phyloP scores from a whole-genome alignment of 2,888 invertebrate genomes.

The Oscheius onirici region DNA sequence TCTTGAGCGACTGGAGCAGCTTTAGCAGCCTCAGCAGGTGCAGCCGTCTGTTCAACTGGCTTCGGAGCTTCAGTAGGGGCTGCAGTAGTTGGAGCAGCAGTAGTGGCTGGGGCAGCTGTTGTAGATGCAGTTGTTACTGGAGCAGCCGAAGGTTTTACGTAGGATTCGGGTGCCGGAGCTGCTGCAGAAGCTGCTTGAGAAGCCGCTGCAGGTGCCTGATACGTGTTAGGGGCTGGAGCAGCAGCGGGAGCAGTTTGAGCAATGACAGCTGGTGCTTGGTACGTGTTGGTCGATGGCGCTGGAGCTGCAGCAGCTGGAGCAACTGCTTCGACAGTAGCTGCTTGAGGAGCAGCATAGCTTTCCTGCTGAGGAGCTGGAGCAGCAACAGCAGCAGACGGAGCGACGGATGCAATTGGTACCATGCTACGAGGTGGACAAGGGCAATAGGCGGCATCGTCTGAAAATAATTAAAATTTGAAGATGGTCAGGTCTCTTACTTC shows the following conservation, averaged over 20 bases:
- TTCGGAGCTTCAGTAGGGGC: neutral
- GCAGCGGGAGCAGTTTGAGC: constrained; percentile 15
- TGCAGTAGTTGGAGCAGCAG: neutral
- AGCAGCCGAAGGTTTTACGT: neutral
- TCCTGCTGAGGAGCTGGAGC: neutral
- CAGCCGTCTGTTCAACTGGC: neutral
- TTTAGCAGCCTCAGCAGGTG: neutral
- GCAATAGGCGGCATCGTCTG: neutral
- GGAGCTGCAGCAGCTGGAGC: neutral
- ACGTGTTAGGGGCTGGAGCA: constrained; percentile 24
- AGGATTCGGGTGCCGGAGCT: neutral
- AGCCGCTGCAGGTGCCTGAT: too few species aligned
- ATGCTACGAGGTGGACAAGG: constrained; percentile 4
- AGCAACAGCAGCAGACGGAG: neutral
- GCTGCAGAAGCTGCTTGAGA: neutral
- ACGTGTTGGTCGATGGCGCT: constrained; percentile 21
- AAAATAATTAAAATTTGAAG: too few species aligned
- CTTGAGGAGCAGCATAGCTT: neutral
- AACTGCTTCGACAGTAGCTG: constrained; percentile 17
- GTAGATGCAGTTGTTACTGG: neutral
- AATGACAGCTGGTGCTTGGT: too few species aligned
- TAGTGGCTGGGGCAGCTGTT: neutral
- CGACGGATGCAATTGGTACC: neutral
- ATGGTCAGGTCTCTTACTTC: neutral
- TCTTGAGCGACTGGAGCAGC: neutral